Conservation (phyloP, 2,113 vertebrate genomes). For the Tragelaphus scriptus region DNA sequence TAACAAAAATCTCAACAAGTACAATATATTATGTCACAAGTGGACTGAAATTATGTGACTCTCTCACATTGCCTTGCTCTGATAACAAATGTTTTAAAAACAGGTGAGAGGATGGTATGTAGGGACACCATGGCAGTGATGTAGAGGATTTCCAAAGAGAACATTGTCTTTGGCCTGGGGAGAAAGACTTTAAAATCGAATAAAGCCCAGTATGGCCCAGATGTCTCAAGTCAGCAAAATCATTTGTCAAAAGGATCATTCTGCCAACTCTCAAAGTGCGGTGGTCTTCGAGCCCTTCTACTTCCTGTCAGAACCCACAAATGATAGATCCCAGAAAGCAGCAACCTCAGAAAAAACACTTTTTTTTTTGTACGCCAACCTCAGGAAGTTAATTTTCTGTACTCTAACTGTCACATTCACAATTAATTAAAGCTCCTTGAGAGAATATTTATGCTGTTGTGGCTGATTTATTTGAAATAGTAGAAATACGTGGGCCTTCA, state of each 20-base stretch:
- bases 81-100: not conserved
- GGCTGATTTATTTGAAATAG: conserved; percentile 24
- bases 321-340: conserved; percentile 14
- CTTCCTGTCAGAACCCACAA: conserved; percentile 47
- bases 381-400: conserved; percentile 50
- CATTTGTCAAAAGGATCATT: conserved; percentile 44
- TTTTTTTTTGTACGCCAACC: not conserved
- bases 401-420: conserved; percentile 18
- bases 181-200: conserved; percentile 34
- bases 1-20: not conserved
- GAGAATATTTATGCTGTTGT: not conserved
- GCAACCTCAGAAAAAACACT: not conserved
- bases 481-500: conserved; percentile 32
- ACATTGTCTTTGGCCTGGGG: conserved; percentile 54
- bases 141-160: conserved; percentile 32
- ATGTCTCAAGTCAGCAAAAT: conserved; percentile 58
- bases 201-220: conserved; percentile 35
- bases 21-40: not conserved
- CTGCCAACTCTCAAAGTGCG: not conserved
- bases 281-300: not conserved
- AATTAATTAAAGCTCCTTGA: conserved; percentile 18
- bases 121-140: not conserved
- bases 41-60: not conserved
- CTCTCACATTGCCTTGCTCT: not conserved
- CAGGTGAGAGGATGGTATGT: not conserved